phyloP scores from a whole-genome alignment of 2,888 invertebrate genomes.

The Sphinx pinastri region DNA sequence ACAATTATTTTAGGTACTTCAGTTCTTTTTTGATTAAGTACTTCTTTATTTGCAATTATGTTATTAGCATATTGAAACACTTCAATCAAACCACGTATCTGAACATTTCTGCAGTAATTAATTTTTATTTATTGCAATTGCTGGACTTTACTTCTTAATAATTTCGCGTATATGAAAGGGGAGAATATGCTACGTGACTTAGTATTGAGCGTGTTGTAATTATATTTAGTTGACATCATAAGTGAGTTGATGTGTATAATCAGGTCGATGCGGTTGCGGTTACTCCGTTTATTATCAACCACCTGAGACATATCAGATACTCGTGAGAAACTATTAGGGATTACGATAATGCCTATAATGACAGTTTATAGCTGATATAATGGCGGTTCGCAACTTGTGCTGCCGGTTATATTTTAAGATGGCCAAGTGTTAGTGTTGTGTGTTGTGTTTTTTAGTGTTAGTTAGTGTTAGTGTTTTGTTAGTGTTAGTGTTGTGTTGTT shows the following conservation, averaged over 20 bases:
- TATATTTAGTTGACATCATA: neutral
- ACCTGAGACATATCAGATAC: constrained; percentile 20
- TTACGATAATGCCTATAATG: constrained; percentile 17
- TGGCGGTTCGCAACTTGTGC: too few species aligned
- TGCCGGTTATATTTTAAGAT: too few species aligned
- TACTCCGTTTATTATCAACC: constrained; percentile 31
- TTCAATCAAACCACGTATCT: too few species aligned
- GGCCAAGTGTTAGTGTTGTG: too few species aligned
- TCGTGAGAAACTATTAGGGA: neutral
- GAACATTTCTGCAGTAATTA: too few species aligned
- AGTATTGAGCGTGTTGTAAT: neutral
- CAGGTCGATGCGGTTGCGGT: constrained; percentile 32
- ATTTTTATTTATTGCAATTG: neutral
- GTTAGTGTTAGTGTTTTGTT: too few species aligned
- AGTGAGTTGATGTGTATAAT: neutral
- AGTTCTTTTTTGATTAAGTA: neutral
- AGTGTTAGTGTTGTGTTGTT: too few species aligned
- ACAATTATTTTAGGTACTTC: too few species aligned
- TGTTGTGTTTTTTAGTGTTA: too few species aligned
- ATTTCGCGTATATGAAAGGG: neutral
- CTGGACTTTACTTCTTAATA: too few species aligned
- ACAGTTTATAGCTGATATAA: neutral
- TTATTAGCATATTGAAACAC: neutral
- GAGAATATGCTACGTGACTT: neutral
- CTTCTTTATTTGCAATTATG: neutral